These are phyloP conservation scores for Cyclina sinensis DNA, from an alignment of 1,140 invertebrate genomes.

Conservation along the genomic window DNA sequence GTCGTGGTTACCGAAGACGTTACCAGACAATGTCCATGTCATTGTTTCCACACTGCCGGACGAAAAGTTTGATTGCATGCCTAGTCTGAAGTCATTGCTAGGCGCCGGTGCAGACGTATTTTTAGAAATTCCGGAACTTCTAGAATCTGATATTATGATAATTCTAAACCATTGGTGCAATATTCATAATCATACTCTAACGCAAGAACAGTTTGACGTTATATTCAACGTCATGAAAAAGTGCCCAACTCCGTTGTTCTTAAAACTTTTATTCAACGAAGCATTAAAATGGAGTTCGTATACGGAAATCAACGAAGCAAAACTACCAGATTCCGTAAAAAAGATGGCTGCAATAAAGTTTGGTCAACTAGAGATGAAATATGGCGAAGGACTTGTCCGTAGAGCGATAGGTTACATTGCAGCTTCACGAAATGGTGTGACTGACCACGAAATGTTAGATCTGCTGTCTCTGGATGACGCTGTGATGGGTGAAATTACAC, in stretches of 20 bases:
- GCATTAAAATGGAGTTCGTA: slow-evolving; percentile 81
- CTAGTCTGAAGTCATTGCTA: slow-evolving; percentile 71
- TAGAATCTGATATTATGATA: slow-evolving; percentile 77
- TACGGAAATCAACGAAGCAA: slow-evolving; percentile 72
- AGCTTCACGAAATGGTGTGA: slow-evolving; percentile 91
- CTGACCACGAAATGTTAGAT: slow-evolving; percentile 92
- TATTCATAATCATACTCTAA: slow-evolving; percentile 72
- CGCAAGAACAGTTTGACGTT: slow-evolving; percentile 80
- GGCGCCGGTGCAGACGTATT: slow-evolving; percentile 71
- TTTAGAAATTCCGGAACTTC: slow-evolving; percentile 78
- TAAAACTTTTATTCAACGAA: slow-evolving; percentile 83
- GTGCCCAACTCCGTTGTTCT: slow-evolving; percentile 83
- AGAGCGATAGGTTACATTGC: slow-evolving; percentile 90
- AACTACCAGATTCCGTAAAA: slow-evolving; percentile 81
- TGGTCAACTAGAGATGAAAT: slow-evolving; percentile 90
- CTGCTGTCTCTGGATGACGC: slow-evolving; percentile 91
- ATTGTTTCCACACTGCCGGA: slow-evolving; percentile 89
- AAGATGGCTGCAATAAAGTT: slow-evolving; percentile 88
- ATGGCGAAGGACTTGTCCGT: slow-evolving; percentile 88
- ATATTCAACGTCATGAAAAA: slow-evolving; percentile 79
- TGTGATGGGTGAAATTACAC: slow-evolving; percentile 88
- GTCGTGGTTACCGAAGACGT: slow-evolving; percentile 83
- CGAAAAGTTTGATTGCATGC: slow-evolving; percentile 80
- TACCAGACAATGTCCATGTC: slow-evolving; percentile 88
- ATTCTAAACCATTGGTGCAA: slow-evolving; percentile 82